Base-by-base conservation (phyloP, 2,888 invertebrate species). In the Drosophila rubida region DNA sequence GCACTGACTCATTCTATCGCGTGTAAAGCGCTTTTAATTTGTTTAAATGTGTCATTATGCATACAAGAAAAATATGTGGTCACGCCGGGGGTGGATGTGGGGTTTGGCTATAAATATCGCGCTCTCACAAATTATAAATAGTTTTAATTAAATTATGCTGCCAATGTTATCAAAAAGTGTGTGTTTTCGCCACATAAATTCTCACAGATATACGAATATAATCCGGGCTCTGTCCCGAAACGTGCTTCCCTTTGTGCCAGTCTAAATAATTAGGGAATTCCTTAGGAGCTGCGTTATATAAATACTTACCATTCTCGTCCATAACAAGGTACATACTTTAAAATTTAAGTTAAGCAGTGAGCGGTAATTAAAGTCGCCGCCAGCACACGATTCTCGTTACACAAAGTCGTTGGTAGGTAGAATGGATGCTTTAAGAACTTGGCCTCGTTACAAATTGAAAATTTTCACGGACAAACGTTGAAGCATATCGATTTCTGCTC, bases 301-400 rank as follows among this genome's bases (percentile, higher is more conserved):
- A 74, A 73, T 83, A 86, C 84, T 84, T 86, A 86, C 84, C 86
- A 44, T 72, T 78, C 45, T 84, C 86, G 72, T 84, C 84, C 84
- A 84, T 86, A 69, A 57, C 80, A 57, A 73, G 62, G 44, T 58
- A 62, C 22, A 30, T 8, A 6, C 19, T 22, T n/a, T 9, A 2
- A 50, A 39, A 37, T 2, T 22, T 0, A 14, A 23, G 37, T 14
- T 14, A 19, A n/a, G 49, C 8, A 37, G 14, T 23, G 3, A 11
- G 25, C 50, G 14, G 25, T 39, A 16, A 45, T 23, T 13, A n/a
- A 49, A 27, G 9, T 13, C 8, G 11, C 4, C 25, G 6, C 14
- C 27, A 27, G 11, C 27, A 27, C 27, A 9, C 27, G 9, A n/a
- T n/a, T n/a, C n/a, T n/a, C n/a, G n/a, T n/a, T n/a, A n/a, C n/a